Evolutionary conservation across 2,888 invertebrate species (phyloP).

Genomic region (Trichopoda pennipes): DNA sequence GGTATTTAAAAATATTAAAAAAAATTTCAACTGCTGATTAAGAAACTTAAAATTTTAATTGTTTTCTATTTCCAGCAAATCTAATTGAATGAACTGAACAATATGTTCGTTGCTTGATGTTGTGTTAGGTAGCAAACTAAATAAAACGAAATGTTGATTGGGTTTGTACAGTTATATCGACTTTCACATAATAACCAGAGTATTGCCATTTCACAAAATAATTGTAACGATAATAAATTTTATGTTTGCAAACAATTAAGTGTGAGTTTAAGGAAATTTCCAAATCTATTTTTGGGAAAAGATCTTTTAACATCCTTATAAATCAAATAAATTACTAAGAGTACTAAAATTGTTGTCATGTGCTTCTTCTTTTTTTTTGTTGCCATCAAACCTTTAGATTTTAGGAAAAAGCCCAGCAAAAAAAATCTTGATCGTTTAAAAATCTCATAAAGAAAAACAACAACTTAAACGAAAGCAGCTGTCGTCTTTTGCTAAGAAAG

Average conservation of each 20-base stretch:
- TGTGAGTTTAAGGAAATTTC: background rate
- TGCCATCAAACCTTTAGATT: background rate
- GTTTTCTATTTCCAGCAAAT: no score
- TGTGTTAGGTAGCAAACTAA: no score
- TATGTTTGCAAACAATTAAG: background rate
- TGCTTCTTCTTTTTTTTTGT: background rate
- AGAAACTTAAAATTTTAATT: no score
- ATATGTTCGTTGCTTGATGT: no score
- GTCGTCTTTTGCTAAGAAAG: conserved; percentile 42
- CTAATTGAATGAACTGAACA: no score
- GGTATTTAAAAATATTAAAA: no score
- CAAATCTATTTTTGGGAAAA: no score
- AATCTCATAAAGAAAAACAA: background rate
- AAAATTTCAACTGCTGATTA: no score
- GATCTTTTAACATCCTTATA: no score
- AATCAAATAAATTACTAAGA: no score
- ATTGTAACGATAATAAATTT: background rate
- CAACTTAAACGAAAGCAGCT: conserved; percentile 41
- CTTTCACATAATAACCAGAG: background rate
- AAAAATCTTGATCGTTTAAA: conserved; percentile 17
- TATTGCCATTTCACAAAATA: background rate
- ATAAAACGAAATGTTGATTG: no score
- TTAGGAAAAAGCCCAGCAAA: background rate
- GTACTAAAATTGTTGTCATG: no score
- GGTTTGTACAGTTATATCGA: background rate